A percentile compares a stretch with the other conserved stretches of the same genome.
phyloP scores from a whole-genome alignment of 2,888 invertebrate species.

The Arge pagana region DNA sequence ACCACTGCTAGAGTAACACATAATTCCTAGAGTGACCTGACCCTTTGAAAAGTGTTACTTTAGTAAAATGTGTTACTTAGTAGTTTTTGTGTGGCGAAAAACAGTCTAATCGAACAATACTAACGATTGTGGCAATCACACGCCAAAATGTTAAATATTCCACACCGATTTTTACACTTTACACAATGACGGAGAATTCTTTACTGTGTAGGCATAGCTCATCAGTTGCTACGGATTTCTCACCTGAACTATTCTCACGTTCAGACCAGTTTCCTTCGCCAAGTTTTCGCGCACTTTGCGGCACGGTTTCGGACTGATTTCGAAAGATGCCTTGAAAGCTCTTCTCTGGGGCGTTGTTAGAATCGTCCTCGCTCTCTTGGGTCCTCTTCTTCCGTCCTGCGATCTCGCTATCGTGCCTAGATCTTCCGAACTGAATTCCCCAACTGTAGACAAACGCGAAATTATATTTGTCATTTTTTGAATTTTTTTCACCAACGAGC shows the following conservation, averaged over 20 bases:
- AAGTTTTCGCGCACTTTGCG: constrained; percentile 96
- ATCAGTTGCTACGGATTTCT: neutral
- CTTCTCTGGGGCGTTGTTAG: constrained; percentile 95
- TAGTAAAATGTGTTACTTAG: too few species aligned
- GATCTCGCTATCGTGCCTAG: constrained; percentile 55
- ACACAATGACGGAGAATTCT: too few species aligned
- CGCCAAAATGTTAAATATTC: too few species aligned
- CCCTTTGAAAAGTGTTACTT: too few species aligned
- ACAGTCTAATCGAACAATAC: too few species aligned
- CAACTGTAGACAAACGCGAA: constrained; percentile 1
- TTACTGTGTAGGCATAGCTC: too few species aligned
- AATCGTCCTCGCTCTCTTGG: constrained; percentile 96
- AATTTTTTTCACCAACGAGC: too few species aligned
- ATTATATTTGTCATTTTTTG: constrained; percentile 57
- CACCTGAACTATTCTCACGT: constrained; percentile 88
- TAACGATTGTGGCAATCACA: too few species aligned
- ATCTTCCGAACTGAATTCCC: constrained; percentile 15
- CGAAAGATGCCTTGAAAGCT: constrained; percentile 98
- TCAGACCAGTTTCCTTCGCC: constrained; percentile 97
- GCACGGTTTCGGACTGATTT: constrained; percentile 96
- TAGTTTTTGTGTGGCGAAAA: too few species aligned
- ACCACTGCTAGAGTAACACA: too few species aligned
- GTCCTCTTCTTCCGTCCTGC: constrained; percentile 85
- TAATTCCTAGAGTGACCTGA: too few species aligned
- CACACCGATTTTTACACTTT: too few species aligned